Evolutionary conservation across 2,797 vertebrate species (phyloP).

Genomic region (Phrynocephalus forsythii): DNA sequence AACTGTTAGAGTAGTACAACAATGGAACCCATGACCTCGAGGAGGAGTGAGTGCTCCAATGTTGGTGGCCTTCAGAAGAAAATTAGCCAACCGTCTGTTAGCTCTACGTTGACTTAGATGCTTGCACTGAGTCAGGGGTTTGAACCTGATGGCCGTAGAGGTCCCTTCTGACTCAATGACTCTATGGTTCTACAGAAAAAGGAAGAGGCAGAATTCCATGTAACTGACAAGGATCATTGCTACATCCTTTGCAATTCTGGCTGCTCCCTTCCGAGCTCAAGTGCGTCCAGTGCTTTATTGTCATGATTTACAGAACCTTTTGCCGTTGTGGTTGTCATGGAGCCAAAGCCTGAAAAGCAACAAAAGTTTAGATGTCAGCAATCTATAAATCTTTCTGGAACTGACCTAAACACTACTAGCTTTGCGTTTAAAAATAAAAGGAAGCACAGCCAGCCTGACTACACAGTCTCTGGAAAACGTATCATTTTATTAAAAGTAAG

Average conservation of each 20-base stretch:
- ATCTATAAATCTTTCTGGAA: constrained; percentile 63
- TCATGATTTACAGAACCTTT: constrained; percentile 54
- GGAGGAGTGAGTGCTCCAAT: too few species aligned
- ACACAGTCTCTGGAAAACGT: constrained; percentile 28
- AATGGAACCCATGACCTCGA: too few species aligned
- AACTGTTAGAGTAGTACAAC: too few species aligned
- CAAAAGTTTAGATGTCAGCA: constrained; percentile 46
- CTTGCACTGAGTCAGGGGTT: too few species aligned
- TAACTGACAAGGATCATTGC: constrained; percentile 55
- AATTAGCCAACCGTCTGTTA: too few species aligned
- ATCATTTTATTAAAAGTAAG: constrained; percentile 11
- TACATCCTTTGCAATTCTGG: constrained; percentile 42
- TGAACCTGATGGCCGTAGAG: too few species aligned
- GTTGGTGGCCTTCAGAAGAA: too few species aligned
- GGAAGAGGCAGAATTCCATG: constrained; percentile 47
- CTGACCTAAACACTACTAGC: constrained; percentile 10
- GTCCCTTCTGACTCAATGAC: too few species aligned
- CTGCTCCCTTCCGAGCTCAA: not conserved
- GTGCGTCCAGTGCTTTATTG: constrained; percentile 40
- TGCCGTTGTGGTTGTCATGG: constrained; percentile 54
- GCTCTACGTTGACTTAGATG: too few species aligned
- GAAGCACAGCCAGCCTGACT: not conserved
- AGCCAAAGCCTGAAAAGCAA: constrained; percentile 44
- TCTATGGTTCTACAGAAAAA: not conserved
- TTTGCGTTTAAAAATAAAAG: constrained; percentile 39